phyloP scores from a whole-genome alignment of 2,113 vertebrate genomes.

The Leuciscus idus region DNA sequence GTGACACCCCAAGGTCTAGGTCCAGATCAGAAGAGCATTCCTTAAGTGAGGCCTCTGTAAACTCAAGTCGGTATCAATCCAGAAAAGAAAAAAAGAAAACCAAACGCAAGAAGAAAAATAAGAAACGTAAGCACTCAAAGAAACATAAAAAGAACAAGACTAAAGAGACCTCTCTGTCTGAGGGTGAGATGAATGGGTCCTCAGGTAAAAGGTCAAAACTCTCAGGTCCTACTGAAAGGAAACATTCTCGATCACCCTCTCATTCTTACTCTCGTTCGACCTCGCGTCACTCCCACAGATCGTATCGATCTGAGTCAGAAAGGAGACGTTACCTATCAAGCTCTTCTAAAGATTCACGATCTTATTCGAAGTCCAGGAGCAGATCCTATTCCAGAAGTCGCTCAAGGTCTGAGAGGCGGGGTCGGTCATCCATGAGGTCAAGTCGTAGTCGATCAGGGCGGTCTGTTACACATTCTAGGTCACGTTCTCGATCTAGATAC shows the following conservation, averaged over 20 bases:
- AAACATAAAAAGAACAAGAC: slow-evolving; percentile 84
- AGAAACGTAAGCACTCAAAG: slow-evolving; percentile 88
- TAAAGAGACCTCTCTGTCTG: slow-evolving; percentile 68
- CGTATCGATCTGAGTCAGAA: slow-evolving; percentile 80
- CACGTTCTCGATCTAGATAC: slow-evolving; percentile 75
- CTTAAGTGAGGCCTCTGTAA: slow-evolving; percentile 78
- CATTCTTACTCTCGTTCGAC: slow-evolving; percentile 77
- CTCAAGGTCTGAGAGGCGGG: slow-evolving; percentile 79
- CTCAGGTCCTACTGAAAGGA: slow-evolving; percentile 69
- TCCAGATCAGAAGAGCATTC: slow-evolving; percentile 85
- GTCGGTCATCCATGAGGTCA: slow-evolving; percentile 77
- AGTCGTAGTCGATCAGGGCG: slow-evolving; percentile 47
- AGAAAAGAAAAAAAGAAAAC: slow-evolving; percentile 89
- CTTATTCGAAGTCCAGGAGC: slow-evolving; percentile 78
- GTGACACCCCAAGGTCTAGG: slow-evolving; percentile 84
- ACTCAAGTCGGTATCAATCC: slow-evolving; percentile 76
- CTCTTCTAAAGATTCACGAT: slow-evolving; percentile 78
- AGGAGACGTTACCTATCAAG: slow-evolving; percentile 75
- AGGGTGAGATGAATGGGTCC: slow-evolving; percentile 77
- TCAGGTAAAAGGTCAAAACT: slow-evolving; percentile 73
- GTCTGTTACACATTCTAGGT: slow-evolving; percentile 75
- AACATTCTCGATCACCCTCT: slow-evolving; percentile 70
- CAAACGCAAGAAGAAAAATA: slow-evolving; percentile 92
- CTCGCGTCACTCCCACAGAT: slow-evolving; percentile 76
- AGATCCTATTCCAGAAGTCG: slow-evolving; percentile 78